A percentile compares a stretch with the other conserved stretches of the same genome.
Conservation (phyloP, 2,888 invertebrate genomes). For the Eilema griseolum region DNA sequence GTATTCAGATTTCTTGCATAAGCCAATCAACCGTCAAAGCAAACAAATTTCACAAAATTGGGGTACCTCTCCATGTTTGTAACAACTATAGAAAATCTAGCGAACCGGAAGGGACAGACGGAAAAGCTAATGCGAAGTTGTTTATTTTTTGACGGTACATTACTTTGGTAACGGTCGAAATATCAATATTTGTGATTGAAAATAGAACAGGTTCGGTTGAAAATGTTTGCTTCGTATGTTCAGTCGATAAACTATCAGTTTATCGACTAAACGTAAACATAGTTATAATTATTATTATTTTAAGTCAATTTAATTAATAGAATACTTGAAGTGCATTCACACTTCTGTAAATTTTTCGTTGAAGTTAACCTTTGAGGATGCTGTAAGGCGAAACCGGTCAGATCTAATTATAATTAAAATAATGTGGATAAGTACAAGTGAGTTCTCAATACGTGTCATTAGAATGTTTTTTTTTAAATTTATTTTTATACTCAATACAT, state of each 20-base stretch:
- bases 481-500: too few relatives aligned
- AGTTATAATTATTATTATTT: neutral
- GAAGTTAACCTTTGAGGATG: too few relatives aligned
- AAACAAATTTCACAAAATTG: conserved; percentile 72
- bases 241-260: too few relatives aligned
- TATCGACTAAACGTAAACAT: neutral
- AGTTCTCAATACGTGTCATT: too few relatives aligned
- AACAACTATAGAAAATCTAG: conserved; percentile 67
- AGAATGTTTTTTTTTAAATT: too few relatives aligned
- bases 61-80: conserved; percentile 45
- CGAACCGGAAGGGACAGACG: conserved; percentile 71
- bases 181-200: conserved; percentile 55
- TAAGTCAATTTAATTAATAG: neutral
- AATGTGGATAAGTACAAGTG: too few relatives aligned
- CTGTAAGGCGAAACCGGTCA: too few relatives aligned
- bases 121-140: conserved; percentile 62
- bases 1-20: conserved; percentile 41
- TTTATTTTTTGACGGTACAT: conserved; percentile 67
- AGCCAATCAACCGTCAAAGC: conserved; percentile 67
- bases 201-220: conserved; percentile 27
- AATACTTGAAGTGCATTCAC: too few relatives aligned
- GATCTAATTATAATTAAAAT: too few relatives aligned
- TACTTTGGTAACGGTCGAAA: conserved; percentile 57
- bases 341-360: too few relatives aligned
- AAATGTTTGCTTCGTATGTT: conserved; percentile 9